These are phyloP conservation scores for Caprella mutica DNA, from an alignment of 2,888 invertebrate genomes.

Conservation along the genomic window DNA sequence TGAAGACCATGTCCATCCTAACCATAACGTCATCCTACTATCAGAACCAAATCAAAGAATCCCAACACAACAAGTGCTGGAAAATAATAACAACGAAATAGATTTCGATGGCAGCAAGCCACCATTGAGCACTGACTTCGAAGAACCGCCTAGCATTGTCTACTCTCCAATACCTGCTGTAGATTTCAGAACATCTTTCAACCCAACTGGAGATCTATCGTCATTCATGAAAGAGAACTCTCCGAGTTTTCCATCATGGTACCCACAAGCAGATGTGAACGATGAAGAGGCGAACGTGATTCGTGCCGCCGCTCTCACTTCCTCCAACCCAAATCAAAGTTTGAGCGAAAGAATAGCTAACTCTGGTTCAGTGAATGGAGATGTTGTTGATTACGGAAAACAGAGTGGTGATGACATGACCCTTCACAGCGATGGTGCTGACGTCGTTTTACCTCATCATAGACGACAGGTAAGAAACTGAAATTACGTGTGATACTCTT, in stretches of 20 bases:
- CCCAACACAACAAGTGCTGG: background rate
- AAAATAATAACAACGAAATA: too few species aligned
- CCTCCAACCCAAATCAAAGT: too few species aligned
- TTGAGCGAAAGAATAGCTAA: too few species aligned
- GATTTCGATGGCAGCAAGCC: too few species aligned
- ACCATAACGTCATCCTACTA: background rate
- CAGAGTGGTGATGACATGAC: too few species aligned
- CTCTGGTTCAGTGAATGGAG: too few species aligned
- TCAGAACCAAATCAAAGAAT: background rate
- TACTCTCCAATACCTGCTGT: conserved; percentile 25
- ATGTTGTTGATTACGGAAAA: too few species aligned
- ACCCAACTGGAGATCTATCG: conserved; percentile 6
- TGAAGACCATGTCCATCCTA: background rate
- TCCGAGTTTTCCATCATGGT: conserved; percentile 1
- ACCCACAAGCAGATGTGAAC: background rate
- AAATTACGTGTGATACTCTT: too few species aligned
- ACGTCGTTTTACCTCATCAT: too few species aligned
- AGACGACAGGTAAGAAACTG: too few species aligned
- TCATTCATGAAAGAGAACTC: conserved; percentile 5
- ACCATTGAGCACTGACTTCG: too few species aligned
- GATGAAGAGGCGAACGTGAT: background rate
- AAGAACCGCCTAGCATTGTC: conserved; percentile 16
- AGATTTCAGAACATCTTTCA: conserved; percentile 21
- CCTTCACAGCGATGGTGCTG: too few species aligned
- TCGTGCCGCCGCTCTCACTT: background rate